Conservation (phyloP, 92 coral and sea anemone genomes). For the Paramuricea clavata region DNA sequence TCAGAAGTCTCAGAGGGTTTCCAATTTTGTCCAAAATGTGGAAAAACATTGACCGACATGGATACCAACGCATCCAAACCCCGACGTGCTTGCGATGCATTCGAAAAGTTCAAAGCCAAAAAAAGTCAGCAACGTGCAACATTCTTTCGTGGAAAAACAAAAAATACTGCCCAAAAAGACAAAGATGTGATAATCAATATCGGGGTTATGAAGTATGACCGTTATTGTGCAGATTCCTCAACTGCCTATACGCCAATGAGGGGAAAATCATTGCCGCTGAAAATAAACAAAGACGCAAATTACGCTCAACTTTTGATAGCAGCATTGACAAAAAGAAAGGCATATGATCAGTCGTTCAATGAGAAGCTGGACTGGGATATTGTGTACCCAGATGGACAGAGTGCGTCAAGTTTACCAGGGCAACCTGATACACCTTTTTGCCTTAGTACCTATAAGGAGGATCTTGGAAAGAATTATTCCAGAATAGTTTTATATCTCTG, state of each 20-base stretch:
- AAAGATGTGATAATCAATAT: slow-evolving; percentile 40
- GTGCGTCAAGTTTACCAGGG: slow-evolving; percentile 60
- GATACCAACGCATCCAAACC: background rate
- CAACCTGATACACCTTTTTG: slow-evolving; percentile 47
- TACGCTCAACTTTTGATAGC: slow-evolving; percentile 34
- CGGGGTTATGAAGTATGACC: slow-evolving; percentile 44
- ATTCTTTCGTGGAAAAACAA: background rate
- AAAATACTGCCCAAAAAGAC: background rate
- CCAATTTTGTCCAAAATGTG: background rate
- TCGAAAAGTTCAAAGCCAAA: slow-evolving; percentile 8
- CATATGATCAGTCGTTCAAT: slow-evolving; percentile 51
- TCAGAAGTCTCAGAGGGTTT: background rate
- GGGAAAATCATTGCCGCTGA: slow-evolving; percentile 55
- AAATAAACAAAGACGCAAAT: slow-evolving; percentile 11
- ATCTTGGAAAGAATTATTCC: slow-evolving; percentile 64
- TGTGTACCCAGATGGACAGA: slow-evolving; percentile 65
- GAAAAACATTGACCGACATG: background rate
- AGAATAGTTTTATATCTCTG: slow-evolving; percentile 57
- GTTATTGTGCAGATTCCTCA: background rate
- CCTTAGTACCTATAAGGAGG: slow-evolving; percentile 57
- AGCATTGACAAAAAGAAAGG: slow-evolving; percentile 49
- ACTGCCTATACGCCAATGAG: slow-evolving; percentile 44
- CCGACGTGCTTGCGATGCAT: background rate
- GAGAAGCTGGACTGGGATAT: slow-evolving; percentile 52
- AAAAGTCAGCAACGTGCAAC: slow-evolving; percentile 8